Percentiles rank a stretch among this genome's conserved stretches.
phyloP scores from a whole-genome alignment of 2,888 invertebrate genomes.

The Campoletis raptor region DNA sequence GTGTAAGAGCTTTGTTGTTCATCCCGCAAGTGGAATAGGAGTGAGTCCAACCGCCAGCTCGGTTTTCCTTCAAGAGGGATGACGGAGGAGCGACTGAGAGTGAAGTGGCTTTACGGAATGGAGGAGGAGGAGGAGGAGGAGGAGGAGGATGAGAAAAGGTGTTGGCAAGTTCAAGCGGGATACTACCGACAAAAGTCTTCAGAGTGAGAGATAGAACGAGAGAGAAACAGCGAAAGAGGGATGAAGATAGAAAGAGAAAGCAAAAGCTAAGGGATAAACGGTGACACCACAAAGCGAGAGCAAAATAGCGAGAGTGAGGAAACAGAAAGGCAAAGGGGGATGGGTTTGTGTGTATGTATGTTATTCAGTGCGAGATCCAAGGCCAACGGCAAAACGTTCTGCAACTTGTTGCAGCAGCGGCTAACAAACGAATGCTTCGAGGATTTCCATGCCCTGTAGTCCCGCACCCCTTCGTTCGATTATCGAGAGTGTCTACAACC shows the following conservation, averaged over 20 bases:
- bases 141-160: slow-evolving; percentile 22
- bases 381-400: slow-evolving; percentile 73
- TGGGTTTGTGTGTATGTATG: slow-evolving; percentile 65
- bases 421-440: slow-evolving; percentile 82
- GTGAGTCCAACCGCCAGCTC: slow-evolving; percentile 65
- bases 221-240: slow-evolving; percentile 48
- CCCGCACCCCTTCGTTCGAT: slow-evolving; percentile 50
- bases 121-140: no score
- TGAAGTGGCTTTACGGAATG: slow-evolving; percentile 58
- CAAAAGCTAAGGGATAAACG: slow-evolving; percentile 67
- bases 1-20: slow-evolving; percentile 57
- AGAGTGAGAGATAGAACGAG: slow-evolving; percentile 54
- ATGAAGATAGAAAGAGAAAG: slow-evolving; percentile 63
- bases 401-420: slow-evolving; percentile 83
- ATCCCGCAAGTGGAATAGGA: slow-evolving; percentile 57
- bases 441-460: slow-evolving; percentile 63
- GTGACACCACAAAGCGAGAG: slow-evolving; percentile 64
- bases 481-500: slow-evolving; percentile 59
- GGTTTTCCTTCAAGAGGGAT: slow-evolving; percentile 73
- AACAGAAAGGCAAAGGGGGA: slow-evolving; percentile 72
- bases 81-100: slow-evolving; percentile 63
- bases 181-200: slow-evolving; percentile 42
- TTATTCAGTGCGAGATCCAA: slow-evolving; percentile 72
- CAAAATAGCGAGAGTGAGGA: slow-evolving; percentile 65
- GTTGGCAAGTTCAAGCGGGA: slow-evolving; percentile 56